Percentiles rank a stretch among this genome's conserved stretches.
phyloP scores from a whole-genome alignment of 1,140 invertebrate species.

The Diorhabda carinulata region DNA sequence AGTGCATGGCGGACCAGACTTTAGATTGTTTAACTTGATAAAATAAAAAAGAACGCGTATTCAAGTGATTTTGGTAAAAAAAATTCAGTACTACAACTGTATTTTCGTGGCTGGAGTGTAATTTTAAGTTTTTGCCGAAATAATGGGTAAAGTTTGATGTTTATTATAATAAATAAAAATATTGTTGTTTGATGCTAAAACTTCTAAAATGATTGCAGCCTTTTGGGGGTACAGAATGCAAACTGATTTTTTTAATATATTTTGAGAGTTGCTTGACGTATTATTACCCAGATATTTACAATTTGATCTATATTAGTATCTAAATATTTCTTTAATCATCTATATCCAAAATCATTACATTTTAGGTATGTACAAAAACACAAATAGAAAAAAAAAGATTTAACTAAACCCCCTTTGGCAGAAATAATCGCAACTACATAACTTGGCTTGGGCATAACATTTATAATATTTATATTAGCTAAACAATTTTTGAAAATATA shows the following conservation, averaged over 20 bases:
- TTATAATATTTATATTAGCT: no score
- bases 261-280: slow-evolving; percentile 14
- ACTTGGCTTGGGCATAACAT: no score
- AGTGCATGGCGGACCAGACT: slow-evolving; percentile 30
- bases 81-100: slow-evolving; percentile 25
- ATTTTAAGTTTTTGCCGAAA: slow-evolving; percentile 1
- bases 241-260: neutral
- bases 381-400: no score
- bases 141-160: slow-evolving; percentile 31
- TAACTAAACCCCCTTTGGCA: no score
- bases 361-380: no score
- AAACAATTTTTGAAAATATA: no score
- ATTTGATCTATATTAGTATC: neutral
- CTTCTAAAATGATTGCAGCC: neutral
- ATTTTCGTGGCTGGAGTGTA: slow-evolving; percentile 6
- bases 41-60: slow-evolving; percentile 27
- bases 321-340: neutral
- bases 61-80: neutral
- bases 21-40: slow-evolving; percentile 33
- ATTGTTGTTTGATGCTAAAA: neutral
- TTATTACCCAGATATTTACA: neutral
- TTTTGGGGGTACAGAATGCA: neutral
- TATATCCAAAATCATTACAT: neutral
- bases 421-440: no score
- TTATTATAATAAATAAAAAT: neutral